These are phyloP conservation scores for Sarcophaga caerulescens DNA, from an alignment of 2,888 invertebrate genomes.

Conservation along the genomic window DNA sequence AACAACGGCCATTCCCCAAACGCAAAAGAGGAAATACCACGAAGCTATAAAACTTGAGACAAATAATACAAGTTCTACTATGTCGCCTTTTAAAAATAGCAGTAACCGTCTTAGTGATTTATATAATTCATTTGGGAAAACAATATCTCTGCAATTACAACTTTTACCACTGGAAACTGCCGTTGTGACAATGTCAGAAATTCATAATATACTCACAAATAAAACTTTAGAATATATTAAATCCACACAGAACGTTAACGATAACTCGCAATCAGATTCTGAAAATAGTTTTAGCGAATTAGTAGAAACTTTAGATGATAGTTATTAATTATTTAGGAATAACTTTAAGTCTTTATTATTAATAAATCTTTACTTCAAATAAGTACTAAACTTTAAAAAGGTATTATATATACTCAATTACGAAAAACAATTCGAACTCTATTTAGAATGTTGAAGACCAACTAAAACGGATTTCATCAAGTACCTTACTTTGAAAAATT, in stretches of 20 bases:
- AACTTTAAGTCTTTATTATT: no score
- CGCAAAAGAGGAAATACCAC: not conserved
- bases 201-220: conserved; percentile 38
- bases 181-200: conserved; percentile 50
- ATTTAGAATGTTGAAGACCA: no score
- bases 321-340: not conserved
- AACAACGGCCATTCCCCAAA: not conserved
- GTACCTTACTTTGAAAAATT: no score
- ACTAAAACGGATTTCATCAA: no score
- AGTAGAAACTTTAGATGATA: conserved; percentile 23
- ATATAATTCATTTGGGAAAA: conserved; percentile 43
- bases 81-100: not conserved
- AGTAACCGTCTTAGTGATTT: conserved; percentile 3
- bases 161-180: conserved; percentile 40
- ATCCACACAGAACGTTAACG: not conserved
- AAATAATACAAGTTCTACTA: not conserved
- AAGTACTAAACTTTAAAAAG: no score
- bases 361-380: no score
- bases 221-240: conserved; percentile 41
- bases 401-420: no score
- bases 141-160: conserved; percentile 50
- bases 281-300: conserved; percentile 31
- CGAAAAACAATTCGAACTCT: no score
- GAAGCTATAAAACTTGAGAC: not conserved
- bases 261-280: not conserved